phyloP scores from a whole-genome alignment of 1,140 invertebrate species.

The Coptotermes formosanus region DNA sequence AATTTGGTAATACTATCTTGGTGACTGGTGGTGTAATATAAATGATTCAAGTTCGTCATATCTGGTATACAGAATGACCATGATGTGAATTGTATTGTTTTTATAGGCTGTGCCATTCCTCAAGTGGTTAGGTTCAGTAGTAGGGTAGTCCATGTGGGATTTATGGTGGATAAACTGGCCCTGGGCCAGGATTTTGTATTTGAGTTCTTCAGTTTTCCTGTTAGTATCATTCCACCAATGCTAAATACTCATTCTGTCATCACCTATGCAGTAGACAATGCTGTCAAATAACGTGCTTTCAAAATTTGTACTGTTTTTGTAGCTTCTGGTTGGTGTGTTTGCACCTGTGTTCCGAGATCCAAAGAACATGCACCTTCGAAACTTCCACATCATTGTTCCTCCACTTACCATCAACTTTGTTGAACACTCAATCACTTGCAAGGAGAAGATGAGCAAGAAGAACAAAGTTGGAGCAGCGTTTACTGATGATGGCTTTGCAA shows the following conservation, averaged over 20 bases:
- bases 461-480: slow-evolving; percentile 85
- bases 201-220: slow-evolving; percentile 21
- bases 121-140: background rate
- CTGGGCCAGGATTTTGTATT: no score
- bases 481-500: slow-evolving; percentile 97
- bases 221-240: background rate
- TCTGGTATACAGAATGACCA: no score
- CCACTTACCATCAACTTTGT: slow-evolving; percentile 93
- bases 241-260: no score
- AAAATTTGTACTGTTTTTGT: slow-evolving; percentile 37
- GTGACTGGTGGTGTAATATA: no score
- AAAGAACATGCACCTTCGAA: slow-evolving; percentile 87
- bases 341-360: slow-evolving; percentile 80
- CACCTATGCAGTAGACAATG: no score
- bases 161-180: no score
- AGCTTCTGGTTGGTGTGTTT: slow-evolving; percentile 91
- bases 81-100: background rate
- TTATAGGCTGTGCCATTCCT: slow-evolving; percentile 45
- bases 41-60: no score
- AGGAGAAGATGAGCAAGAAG: slow-evolving; percentile 87
- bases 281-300: no score
- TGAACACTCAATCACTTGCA: slow-evolving; percentile 87
- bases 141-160: no score
- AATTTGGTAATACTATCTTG: no score
- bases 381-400: slow-evolving; percentile 93